Percentiles rank a stretch among this genome's conserved stretches.
Conservation (phyloP, 2,888 invertebrate genomes). For the Lydus trimaculatus region DNA sequence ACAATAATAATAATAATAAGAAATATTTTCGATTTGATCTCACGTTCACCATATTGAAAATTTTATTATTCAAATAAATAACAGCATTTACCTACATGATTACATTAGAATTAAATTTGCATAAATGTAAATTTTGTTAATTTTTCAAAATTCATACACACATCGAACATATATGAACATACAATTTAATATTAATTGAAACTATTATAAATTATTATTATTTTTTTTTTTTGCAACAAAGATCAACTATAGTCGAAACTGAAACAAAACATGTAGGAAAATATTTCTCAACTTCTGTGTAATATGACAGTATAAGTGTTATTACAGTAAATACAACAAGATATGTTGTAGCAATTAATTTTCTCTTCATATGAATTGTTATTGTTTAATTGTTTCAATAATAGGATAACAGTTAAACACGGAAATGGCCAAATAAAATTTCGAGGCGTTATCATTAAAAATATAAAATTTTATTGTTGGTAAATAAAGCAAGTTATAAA, state of each 20-base stretch:
- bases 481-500: background rate
- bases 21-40: background rate
- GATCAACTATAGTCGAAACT: background rate
- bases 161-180: background rate
- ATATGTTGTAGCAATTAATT: background rate
- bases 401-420: background rate
- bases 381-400: conserved; percentile 8
- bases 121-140: conserved; percentile 15
- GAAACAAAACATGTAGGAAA: background rate
- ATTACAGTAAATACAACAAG: background rate
- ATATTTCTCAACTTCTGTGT: background rate
- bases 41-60: conserved; percentile 9
- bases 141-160: conserved; percentile 3
- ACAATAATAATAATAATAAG: background rate
- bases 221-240: background rate
- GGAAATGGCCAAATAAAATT: conserved; percentile 1
- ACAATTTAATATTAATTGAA: conserved; percentile 1
- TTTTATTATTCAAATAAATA: conserved; percentile 9
- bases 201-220: background rate
- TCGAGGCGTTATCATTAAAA: background rate
- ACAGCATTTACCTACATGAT: conserved; percentile 8
- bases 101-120: conserved; percentile 10
- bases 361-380: background rate
- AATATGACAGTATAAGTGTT: background rate
- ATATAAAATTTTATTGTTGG: background rate